Conservation (phyloP, 2,888 invertebrate genomes). For the Antheraea assamensis region DNA sequence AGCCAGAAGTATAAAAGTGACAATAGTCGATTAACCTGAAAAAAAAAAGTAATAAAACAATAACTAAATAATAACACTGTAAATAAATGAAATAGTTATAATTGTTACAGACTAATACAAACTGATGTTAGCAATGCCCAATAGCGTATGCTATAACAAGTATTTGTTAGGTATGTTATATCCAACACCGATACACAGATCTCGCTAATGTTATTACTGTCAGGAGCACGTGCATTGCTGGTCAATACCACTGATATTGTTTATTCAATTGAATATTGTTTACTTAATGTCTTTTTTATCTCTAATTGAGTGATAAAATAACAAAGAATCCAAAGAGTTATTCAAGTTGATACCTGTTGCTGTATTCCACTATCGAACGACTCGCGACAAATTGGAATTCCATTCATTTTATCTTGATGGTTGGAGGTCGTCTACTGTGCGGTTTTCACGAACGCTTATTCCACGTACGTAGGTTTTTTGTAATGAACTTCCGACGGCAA, state of each 20-base stretch:
- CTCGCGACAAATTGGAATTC: too few relatives aligned
- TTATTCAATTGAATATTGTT: neutral
- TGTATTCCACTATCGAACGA: too few relatives aligned
- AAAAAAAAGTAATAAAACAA: neutral
- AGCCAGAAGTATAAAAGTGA: too few relatives aligned
- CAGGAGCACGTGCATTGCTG: neutral
- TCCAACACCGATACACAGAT: conserved; percentile 15
- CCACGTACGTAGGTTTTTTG: too few relatives aligned
- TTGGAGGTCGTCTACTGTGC: too few relatives aligned
- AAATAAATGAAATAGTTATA: neutral
- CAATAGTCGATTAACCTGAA: neutral
- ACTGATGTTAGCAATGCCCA: neutral
- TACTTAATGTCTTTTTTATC: neutral
- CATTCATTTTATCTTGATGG: too few relatives aligned
- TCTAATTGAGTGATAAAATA: too few relatives aligned
- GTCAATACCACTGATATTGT: neutral
- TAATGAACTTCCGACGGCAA: too few relatives aligned
- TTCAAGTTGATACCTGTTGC: too few relatives aligned
- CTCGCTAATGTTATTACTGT: conserved; percentile 31
- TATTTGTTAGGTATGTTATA: conserved; percentile 16
- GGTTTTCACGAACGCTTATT: too few relatives aligned
- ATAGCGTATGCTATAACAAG: too few relatives aligned
- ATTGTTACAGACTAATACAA: neutral
- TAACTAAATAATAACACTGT: neutral
- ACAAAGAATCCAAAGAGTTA: too few relatives aligned